Percentiles rank a stretch among this genome's conserved stretches.
Conservation (phyloP, 2,113 vertebrate species). For the Catagonus wagneri region DNA sequence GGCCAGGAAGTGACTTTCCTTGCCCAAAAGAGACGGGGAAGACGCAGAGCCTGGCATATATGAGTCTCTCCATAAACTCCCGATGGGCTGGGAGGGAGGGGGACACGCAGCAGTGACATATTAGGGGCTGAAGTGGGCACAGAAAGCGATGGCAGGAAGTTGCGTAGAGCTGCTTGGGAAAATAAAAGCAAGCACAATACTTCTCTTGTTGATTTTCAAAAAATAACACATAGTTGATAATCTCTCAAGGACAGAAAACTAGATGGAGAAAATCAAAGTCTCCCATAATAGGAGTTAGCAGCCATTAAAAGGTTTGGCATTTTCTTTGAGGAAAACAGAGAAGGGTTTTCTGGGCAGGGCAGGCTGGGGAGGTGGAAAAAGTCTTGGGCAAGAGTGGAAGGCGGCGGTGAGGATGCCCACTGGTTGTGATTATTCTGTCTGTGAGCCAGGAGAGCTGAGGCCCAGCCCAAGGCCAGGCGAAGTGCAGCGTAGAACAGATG, state of each 20-base stretch:
- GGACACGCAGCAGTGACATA: neutral
- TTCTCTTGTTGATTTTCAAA: constrained; percentile 35
- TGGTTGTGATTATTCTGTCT: neutral
- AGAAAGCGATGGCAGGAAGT: neutral
- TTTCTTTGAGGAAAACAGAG: constrained; percentile 45
- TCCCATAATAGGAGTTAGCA: neutral
- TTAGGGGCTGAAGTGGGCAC: neutral
- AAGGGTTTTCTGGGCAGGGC: neutral
- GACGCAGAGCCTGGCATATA: neutral
- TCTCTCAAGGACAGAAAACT: constrained; percentile 4
- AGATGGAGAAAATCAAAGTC: constrained; percentile 31
- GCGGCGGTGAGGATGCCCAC: accelerated
- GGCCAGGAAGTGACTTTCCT: neutral
- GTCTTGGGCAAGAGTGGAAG: neutral
- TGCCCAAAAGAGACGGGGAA: accelerated
- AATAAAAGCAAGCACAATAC: neutral
- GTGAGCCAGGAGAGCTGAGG: neutral
- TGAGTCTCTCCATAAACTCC: neutral
- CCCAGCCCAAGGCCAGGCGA: neutral
- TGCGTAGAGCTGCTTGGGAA: neutral
- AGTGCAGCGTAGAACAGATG: neutral
- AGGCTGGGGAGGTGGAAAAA: neutral
- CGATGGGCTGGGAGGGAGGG: neutral
- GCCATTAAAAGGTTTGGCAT: constrained; percentile 1
- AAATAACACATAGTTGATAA: neutral